phyloP scores from a whole-genome alignment of 2,797 vertebrate species.

The Pantherophis vulpinus region DNA sequence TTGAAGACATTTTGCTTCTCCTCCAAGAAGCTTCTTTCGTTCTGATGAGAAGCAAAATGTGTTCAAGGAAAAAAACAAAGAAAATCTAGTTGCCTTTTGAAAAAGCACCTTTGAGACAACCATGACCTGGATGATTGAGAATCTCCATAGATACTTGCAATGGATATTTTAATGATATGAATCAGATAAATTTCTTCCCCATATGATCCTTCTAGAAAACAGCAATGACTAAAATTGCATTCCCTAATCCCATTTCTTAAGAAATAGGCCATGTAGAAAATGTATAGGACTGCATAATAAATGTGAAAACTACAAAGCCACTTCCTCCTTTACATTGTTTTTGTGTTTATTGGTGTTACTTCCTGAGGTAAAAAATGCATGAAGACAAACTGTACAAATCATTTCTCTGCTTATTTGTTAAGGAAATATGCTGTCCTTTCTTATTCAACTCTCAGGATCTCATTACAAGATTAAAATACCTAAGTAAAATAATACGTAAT shows the following conservation, averaged over 20 bases:
- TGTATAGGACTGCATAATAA: neutral
- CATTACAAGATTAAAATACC: neutral
- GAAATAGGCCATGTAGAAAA: neutral
- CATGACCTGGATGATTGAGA: neutral
- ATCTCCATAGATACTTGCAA: neutral
- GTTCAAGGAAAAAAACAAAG: neutral
- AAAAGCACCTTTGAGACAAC: neutral
- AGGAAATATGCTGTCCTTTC: neutral
- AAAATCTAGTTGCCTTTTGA: neutral
- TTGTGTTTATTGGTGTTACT: neutral
- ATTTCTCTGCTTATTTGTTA: neutral
- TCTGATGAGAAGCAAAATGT: neutral
- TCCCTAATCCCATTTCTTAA: neutral
- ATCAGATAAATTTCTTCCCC: neutral
- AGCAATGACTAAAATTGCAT: conserved; percentile 2
- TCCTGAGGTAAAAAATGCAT: neutral
- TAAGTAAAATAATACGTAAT: neutral
- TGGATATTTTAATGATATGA: neutral
- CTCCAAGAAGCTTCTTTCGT: neutral
- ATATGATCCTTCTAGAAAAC: conserved; percentile 6
- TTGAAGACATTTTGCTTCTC: neutral
- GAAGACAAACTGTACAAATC: neutral
- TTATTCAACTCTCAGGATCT: neutral
- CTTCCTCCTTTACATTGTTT: neutral
- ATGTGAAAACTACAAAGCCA: neutral